phyloP scores from a whole-genome alignment of 2,113 vertebrate genomes.

The Bombycilla garrulus region DNA sequence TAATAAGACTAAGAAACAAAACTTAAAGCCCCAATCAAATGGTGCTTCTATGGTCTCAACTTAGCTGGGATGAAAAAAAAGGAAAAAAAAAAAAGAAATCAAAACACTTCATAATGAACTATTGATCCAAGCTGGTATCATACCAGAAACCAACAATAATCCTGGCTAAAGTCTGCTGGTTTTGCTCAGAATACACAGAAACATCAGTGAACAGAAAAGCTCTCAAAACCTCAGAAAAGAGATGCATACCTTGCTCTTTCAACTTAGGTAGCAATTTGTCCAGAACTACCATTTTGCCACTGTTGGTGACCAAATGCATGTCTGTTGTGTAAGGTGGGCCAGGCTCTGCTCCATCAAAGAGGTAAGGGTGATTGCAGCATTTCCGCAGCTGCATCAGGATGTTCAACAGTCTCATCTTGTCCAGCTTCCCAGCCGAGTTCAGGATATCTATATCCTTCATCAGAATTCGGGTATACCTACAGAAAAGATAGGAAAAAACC shows the following conservation, averaged over 20 bases:
- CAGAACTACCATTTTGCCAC: conserved; percentile 96
- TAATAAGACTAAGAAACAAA: background rate
- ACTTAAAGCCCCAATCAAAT: background rate
- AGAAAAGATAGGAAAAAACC: background rate
- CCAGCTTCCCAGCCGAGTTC: conserved; percentile 95
- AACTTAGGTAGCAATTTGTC: conserved; percentile 94
- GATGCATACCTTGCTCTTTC: conserved; percentile 85
- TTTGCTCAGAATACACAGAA: background rate
- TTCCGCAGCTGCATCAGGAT: conserved; percentile 97
- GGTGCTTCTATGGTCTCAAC: background rate
- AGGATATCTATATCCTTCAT: conserved; percentile 99
- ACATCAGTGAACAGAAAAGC: background rate
- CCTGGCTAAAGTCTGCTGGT: fast-evolving
- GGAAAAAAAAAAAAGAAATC: background rate
- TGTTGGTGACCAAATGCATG: conserved; percentile 94
- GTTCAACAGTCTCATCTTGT: conserved; percentile 96
- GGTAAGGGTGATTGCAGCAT: conserved; percentile 96
- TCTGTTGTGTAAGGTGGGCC: conserved; percentile 97
- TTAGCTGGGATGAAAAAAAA: background rate
- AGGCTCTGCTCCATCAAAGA: conserved; percentile 96
- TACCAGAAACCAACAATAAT: background rate
- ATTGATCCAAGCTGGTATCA: background rate
- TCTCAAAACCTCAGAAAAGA: background rate
- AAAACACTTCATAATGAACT: background rate
- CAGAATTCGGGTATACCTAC: conserved; percentile 94